Percentiles rank a stretch among this genome's conserved stretches.
These are phyloP conservation scores for Brachyopa scutellaris DNA, from an alignment of 2,888 invertebrate species.

Conservation along the genomic window DNA sequence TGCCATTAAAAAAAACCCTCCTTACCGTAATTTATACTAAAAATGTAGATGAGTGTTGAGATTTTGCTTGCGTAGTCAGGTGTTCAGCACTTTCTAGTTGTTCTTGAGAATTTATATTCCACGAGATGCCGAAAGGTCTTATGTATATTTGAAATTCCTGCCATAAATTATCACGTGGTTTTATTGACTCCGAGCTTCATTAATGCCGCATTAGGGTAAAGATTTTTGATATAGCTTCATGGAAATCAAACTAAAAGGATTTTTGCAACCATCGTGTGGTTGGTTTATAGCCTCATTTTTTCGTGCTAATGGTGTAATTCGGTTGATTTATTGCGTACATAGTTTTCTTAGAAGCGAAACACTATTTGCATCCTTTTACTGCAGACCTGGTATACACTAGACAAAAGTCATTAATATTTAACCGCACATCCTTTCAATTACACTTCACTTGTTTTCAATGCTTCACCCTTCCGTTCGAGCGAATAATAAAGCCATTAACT, in stretches of 20 bases:
- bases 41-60: slow-evolving; percentile 35
- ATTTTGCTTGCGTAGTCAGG: slow-evolving; percentile 13
- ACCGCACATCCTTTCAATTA: slow-evolving; percentile 53
- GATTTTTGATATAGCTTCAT: too few species aligned
- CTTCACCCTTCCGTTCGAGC: slow-evolving; percentile 28
- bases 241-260: too few species aligned
- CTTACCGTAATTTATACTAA: slow-evolving; percentile 23
- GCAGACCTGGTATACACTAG: too few species aligned
- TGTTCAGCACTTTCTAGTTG: slow-evolving; percentile 22
- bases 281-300: too few species aligned
- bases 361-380: background rate
- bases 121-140: too few species aligned
- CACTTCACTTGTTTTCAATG: slow-evolving; percentile 53
- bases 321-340: too few species aligned
- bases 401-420: slow-evolving; percentile 14
- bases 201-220: slow-evolving; percentile 7
- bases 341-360: too few species aligned
- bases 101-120: background rate
- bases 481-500: slow-evolving; percentile 67
- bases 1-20: background rate
- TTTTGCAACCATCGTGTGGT: too few species aligned
- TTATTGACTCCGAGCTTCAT: slow-evolving; percentile 24
- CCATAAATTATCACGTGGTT: slow-evolving; percentile 5
- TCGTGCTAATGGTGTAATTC: too few species aligned
- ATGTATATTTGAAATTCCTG: slow-evolving; percentile 4